phyloP scores from a whole-genome alignment of 2,797 vertebrate species.

The Scyliorhinus canicula region DNA sequence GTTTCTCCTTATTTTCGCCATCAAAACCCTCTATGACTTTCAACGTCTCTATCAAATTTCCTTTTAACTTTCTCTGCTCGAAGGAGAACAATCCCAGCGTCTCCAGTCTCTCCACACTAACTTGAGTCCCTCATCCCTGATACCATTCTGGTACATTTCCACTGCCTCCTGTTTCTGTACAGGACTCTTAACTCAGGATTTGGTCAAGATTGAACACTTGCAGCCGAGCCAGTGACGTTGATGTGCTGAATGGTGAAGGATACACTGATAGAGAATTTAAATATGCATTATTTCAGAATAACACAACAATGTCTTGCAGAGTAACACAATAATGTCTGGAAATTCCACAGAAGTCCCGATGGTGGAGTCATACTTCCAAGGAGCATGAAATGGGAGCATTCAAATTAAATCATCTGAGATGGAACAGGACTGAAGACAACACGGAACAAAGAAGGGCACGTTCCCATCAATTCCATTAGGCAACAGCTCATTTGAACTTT shows the following conservation, averaged over 20 bases:
- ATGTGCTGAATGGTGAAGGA: background rate
- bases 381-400: background rate
- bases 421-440: background rate
- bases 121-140: background rate
- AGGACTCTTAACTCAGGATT: background rate
- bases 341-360: background rate
- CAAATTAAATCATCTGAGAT: background rate
- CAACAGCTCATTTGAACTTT: background rate
- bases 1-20: too few relatives aligned
- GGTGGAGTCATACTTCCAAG: background rate
- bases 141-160: background rate
- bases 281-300: background rate
- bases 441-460: background rate
- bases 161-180: background rate
- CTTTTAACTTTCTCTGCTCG: background rate
- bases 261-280: background rate
- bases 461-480: background rate
- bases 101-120: background rate
- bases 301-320: background rate
- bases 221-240: background rate
- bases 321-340: background rate
- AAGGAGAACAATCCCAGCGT: background rate
- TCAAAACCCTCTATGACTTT: background rate
- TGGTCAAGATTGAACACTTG: background rate
- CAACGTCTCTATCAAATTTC: background rate